These are phyloP conservation scores for Aphodius granarius DNA, from an alignment of 2,888 invertebrate genomes.

Conservation along the genomic window DNA sequence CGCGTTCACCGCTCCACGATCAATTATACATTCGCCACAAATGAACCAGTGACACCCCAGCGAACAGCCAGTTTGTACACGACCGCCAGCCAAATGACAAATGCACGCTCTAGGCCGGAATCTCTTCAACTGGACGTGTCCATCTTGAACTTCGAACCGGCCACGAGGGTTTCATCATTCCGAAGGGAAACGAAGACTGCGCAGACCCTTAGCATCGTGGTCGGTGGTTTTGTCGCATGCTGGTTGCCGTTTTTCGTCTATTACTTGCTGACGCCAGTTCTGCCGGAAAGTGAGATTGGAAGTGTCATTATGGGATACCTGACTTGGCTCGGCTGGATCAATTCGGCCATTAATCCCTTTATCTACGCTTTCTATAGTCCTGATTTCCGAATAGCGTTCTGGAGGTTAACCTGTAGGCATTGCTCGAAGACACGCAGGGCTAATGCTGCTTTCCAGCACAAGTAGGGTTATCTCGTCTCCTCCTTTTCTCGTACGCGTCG, in stretches of 20 bases:
- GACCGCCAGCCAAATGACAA: conserved; percentile 46
- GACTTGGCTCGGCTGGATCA: conserved; percentile 90
- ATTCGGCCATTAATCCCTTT: conserved; percentile 88
- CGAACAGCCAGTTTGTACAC: conserved; percentile 45
- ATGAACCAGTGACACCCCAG: conserved; percentile 42
- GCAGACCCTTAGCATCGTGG: conserved; percentile 82
- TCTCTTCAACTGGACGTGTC: conserved; percentile 59
- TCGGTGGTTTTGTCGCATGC: conserved; percentile 85
- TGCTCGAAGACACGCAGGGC: conserved; percentile 57
- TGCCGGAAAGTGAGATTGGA: conserved; percentile 59
- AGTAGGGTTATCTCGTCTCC: conserved; percentile 36
- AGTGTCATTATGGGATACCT: conserved; percentile 69
- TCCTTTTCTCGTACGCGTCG: conserved; percentile 17
- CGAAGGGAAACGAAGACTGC: conserved; percentile 86
- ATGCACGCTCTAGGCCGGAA: conserved; percentile 54
- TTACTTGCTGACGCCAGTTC: conserved; percentile 79
- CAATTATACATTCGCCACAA: conserved; percentile 47
- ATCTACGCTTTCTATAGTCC: conserved; percentile 90
- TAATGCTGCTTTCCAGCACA: conserved; percentile 47
- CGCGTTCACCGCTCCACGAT: conserved; percentile 46
- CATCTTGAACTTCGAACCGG: conserved; percentile 57
- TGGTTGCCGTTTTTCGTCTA: conserved; percentile 88
- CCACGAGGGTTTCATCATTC: conserved; percentile 65
- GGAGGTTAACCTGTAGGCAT: conserved; percentile 76
- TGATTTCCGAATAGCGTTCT: conserved; percentile 84